Percentiles rank a stretch among this genome's conserved stretches.
phyloP scores from a whole-genome alignment of 1,140 invertebrate species.

The Eciton burchellii region DNA sequence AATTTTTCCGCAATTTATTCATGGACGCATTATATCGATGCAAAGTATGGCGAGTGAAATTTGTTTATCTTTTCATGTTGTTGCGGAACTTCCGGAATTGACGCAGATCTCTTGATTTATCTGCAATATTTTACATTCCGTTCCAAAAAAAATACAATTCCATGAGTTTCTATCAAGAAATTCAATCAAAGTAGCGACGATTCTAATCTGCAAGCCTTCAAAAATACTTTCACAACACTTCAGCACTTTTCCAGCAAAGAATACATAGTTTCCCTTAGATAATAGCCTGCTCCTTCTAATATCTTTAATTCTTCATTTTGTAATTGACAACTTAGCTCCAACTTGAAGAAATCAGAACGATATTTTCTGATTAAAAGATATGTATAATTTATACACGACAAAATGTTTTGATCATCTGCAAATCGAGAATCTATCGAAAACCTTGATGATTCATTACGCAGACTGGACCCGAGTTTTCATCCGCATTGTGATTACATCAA shows the following conservation, averaged over 20 bases:
- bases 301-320: not conserved
- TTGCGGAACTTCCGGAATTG: not conserved
- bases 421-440: not conserved
- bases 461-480: constrained; percentile 1
- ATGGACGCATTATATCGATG: not conserved
- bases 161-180: constrained; percentile 20
- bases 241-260: not conserved
- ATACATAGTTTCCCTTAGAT: not conserved
- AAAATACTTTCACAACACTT: not conserved
- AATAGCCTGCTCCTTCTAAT: not conserved
- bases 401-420: constrained; percentile 17
- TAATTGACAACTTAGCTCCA: not conserved
- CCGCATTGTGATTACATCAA: too few species aligned
- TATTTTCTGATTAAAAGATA: not conserved
- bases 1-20: not conserved
- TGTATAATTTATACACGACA: too few species aligned
- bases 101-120: constrained; percentile 27
- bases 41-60: not conserved
- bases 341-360: not conserved
- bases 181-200: constrained; percentile 34
- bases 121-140: constrained; percentile 21
- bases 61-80: not conserved
- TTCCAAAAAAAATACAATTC: constrained; percentile 50
- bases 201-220: not conserved
- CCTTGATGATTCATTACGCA: constrained; percentile 18